phyloP scores from a whole-genome alignment of 2,113 vertebrate species.

The Nesogale talazaci region DNA sequence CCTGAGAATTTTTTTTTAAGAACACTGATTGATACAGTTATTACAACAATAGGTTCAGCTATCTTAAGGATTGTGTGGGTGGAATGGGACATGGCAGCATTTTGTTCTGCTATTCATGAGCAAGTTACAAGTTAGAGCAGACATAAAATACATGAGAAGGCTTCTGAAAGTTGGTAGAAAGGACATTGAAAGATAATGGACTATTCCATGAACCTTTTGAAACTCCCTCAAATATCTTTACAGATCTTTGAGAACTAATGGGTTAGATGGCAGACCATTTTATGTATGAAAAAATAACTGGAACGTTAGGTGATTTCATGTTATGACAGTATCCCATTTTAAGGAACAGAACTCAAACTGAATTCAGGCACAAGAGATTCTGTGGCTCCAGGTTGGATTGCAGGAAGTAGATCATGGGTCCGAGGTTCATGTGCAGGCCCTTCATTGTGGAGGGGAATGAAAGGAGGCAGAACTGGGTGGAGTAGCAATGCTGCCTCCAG shows the following conservation, averaged over 20 bases:
- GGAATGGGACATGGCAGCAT: neutral
- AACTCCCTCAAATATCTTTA: neutral
- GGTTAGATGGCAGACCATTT: neutral
- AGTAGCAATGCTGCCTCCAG: neutral
- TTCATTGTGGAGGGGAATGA: neutral
- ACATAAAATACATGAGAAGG: too few species aligned
- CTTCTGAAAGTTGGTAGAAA: too few species aligned
- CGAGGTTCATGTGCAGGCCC: neutral
- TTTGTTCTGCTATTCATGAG: neutral
- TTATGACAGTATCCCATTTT: neutral
- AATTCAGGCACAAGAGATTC: neutral
- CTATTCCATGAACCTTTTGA: neutral
- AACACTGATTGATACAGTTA: neutral
- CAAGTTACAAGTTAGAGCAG: too few species aligned
- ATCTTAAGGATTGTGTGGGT: neutral
- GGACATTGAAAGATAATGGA: too few species aligned
- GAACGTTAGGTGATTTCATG: neutral
- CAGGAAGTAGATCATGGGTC: neutral
- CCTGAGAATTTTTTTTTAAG: neutral
- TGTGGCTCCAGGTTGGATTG: neutral
- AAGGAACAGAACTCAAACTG: neutral
- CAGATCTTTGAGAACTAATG: neutral
- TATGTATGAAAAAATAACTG: neutral
- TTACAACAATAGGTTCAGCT: neutral
- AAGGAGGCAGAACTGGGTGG: neutral